Percentiles rank a stretch among this genome's conserved stretches.
Conservation (phyloP, 2,113 vertebrate species). For the Narcine bancroftii region DNA sequence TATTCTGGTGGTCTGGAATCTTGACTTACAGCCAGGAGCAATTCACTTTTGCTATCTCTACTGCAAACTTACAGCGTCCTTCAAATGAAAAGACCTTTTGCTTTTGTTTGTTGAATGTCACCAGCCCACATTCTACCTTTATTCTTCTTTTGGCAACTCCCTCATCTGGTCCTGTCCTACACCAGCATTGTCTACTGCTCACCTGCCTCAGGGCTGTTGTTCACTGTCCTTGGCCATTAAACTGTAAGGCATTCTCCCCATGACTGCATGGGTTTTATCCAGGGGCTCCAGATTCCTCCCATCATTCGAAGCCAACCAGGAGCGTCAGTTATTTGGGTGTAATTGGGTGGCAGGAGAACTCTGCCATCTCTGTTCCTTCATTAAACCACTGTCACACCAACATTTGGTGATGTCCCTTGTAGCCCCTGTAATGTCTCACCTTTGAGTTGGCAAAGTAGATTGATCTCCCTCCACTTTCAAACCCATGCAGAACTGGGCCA, state of each 20-base stretch:
- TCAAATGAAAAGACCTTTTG: background rate
- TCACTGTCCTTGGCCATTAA: too few species aligned
- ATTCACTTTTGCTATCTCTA: background rate
- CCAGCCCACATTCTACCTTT: background rate
- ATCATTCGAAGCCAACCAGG: too few species aligned
- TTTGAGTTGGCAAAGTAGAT: background rate
- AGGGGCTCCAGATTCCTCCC: too few species aligned
- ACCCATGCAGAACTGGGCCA: background rate
- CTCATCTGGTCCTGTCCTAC: background rate
- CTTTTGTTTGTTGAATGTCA: background rate
- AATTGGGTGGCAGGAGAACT: too few species aligned
- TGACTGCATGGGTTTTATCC: too few species aligned
- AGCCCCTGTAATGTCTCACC: background rate
- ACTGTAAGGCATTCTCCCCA: too few species aligned
- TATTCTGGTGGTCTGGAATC: background rate
- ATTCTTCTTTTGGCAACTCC: background rate
- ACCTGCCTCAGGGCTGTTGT: too few species aligned
- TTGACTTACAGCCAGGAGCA: background rate
- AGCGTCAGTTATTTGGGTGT: too few species aligned
- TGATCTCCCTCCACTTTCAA: background rate
- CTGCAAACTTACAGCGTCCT: background rate
- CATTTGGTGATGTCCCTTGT: background rate
- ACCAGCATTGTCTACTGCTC: too few species aligned
- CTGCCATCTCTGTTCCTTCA: background rate
- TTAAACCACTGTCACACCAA: background rate